Evolutionary conservation across 2,888 invertebrate genomes (phyloP).

Genomic region (Harmothoe impar): DNA sequence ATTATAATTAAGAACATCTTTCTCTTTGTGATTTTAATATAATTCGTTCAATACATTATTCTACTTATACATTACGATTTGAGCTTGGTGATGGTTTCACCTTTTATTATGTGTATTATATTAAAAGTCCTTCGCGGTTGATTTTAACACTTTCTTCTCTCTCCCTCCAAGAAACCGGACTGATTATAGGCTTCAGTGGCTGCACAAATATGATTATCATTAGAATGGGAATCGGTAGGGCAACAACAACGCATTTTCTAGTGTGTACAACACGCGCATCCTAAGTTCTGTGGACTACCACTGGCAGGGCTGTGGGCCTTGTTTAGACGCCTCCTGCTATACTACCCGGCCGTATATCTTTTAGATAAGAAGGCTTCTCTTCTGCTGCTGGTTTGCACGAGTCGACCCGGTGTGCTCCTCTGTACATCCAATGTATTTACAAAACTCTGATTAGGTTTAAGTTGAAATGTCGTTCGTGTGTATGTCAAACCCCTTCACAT

Average conservation of each 20-base stretch:
- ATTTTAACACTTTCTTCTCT: conserved; percentile 59
- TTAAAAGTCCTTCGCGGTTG: conserved; percentile 37
- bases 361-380: conserved; percentile 29
- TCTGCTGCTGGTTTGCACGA: conserved; percentile 45
- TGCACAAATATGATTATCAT: conserved; percentile 53
- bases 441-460: conserved; percentile 33
- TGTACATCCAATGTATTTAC: conserved; percentile 31
- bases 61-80: conserved; percentile 43
- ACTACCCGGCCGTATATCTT: neutral
- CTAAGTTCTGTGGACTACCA: conserved; percentile 14
- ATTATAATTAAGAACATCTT: neutral
- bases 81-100: conserved; percentile 39
- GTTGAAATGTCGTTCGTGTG: conserved; percentile 54
- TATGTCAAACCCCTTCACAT: conserved; percentile 42
- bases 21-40: conserved; percentile 41
- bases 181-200: conserved; percentile 61
- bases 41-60: conserved; percentile 40
- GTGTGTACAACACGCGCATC: conserved; percentile 53
- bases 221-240: conserved; percentile 60
- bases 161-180: conserved; percentile 57
- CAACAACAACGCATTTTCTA: conserved; percentile 58
- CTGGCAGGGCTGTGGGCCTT: neutral
- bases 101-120: conserved; percentile 37
- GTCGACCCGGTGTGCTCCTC: conserved; percentile 7
- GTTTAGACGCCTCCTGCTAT: conserved; percentile 29